phyloP scores from a whole-genome alignment of 2,113 vertebrate genomes.

The Platysteira castanea region DNA sequence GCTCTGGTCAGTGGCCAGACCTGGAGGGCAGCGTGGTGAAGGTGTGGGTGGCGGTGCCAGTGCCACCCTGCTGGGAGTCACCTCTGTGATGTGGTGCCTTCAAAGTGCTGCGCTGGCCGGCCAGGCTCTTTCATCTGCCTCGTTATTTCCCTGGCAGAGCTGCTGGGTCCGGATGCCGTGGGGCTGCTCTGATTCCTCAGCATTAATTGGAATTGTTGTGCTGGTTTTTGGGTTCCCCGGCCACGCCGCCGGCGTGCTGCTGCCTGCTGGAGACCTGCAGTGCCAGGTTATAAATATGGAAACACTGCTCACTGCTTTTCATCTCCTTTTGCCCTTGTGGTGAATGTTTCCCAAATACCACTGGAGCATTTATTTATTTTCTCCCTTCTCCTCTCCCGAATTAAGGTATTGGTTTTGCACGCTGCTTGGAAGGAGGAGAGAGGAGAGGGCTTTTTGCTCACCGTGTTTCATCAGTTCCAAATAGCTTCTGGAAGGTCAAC shows the following conservation, averaged over 20 bases:
- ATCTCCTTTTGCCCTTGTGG: background rate
- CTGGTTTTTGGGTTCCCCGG: conserved; percentile 18
- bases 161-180: conserved; percentile 14
- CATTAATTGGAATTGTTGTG: conserved; percentile 51
- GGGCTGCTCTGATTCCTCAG: conserved; percentile 37
- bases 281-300: conserved; percentile 22
- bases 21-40: rapidly evolving
- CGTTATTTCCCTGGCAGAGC: conserved; percentile 56
- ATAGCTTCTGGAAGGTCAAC: background rate
- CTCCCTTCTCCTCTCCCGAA: background rate
- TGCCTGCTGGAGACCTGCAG: conserved; percentile 42
- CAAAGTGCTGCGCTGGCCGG: background rate
- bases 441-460: background rate
- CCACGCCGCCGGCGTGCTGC: background rate
- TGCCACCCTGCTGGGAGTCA: background rate
- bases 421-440: background rate
- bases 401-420: background rate
- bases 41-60: rapidly evolving
- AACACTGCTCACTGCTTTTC: conserved; percentile 1
- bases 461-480: rapidly evolving
- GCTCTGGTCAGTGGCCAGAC: background rate
- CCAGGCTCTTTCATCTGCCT: conserved; percentile 51
- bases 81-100: conserved; percentile 27
- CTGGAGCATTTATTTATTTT: background rate
- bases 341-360: background rate